Percentiles rank a stretch among this genome's conserved stretches.
Conservation (phyloP, 2,113 vertebrate genomes). For the Murina feae region DNA sequence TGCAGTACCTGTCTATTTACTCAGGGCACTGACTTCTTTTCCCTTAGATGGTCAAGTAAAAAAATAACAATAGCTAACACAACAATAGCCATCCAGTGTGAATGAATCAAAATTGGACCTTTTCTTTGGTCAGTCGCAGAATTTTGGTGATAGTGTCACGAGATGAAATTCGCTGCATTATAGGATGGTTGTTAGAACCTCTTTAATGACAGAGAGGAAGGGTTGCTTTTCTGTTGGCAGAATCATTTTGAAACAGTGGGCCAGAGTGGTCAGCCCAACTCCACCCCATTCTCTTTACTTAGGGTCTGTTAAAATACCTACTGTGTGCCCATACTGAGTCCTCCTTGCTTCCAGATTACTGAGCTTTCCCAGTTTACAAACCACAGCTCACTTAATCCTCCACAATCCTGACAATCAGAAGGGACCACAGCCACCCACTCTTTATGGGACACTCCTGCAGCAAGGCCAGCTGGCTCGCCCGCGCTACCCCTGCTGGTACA, state of each 20-base stretch:
- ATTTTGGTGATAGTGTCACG: neutral
- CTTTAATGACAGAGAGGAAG: neutral
- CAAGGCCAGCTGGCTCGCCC: neutral
- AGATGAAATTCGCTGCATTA: neutral
- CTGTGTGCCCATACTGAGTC: neutral
- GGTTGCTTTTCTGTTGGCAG: neutral
- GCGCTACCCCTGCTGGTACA: accelerated
- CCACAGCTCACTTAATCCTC: neutral
- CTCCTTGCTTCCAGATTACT: neutral
- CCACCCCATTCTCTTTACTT: neutral
- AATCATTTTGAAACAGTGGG: neutral
- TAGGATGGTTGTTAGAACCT: neutral
- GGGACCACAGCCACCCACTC: neutral
- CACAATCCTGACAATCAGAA: accelerated
- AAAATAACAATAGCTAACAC: neutral
- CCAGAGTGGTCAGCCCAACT: neutral
- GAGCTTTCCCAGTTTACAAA: neutral
- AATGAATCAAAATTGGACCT: neutral
- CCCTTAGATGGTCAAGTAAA: neutral
- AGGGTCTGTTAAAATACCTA: neutral
- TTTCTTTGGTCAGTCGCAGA: neutral
- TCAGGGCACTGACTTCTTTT: neutral
- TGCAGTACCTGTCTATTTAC: neutral
- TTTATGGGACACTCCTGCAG: neutral
- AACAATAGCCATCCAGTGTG: neutral